Evolutionary conservation across 2,888 invertebrate genomes (phyloP).

Genomic region (Zonitis immaculata): DNA sequence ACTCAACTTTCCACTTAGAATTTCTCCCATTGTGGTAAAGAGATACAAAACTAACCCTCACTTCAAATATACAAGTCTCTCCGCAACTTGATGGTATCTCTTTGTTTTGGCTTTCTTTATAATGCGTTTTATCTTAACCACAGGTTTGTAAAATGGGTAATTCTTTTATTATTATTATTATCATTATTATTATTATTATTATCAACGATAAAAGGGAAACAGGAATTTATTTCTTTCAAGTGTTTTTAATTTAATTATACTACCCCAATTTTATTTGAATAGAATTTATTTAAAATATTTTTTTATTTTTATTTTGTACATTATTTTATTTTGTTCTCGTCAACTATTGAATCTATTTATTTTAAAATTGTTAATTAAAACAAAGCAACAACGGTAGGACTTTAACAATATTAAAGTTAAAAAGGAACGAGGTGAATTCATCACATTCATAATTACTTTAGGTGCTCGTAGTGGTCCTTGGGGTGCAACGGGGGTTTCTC

Average conservation of each 20-base stretch:
- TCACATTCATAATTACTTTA: conserved; percentile 47
- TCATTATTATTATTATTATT: conserved; percentile 11
- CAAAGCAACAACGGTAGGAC: conserved; percentile 26
- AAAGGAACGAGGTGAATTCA: conserved; percentile 43
- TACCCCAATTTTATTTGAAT: neutral
- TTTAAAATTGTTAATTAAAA: conserved; percentile 34
- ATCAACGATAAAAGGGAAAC: conserved; percentile 34
- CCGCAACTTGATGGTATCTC: conserved; percentile 41
- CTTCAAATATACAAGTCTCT: conserved; percentile 34
- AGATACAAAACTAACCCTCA: conserved; percentile 31
- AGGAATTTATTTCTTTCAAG: conserved; percentile 37
- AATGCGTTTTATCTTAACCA: conserved; percentile 36
- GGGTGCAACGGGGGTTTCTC: conserved; percentile 30
- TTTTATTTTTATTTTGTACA: neutral
- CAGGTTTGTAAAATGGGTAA: conserved; percentile 31
- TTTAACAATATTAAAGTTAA: conserved; percentile 42
- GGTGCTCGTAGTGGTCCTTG: conserved; percentile 41
- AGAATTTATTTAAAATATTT: neutral
- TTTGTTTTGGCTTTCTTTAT: conserved; percentile 43
- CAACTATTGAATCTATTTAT: conserved; percentile 6
- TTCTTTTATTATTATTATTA: conserved; percentile 30
- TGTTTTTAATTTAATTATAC: conserved; percentile 37
- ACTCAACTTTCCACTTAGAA: conserved; percentile 46
- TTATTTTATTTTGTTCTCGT: conserved; percentile 1
- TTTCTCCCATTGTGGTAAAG: conserved; percentile 32